phyloP scores from a whole-genome alignment of 2,113 vertebrate genomes.

The Bucco capensis region DNA sequence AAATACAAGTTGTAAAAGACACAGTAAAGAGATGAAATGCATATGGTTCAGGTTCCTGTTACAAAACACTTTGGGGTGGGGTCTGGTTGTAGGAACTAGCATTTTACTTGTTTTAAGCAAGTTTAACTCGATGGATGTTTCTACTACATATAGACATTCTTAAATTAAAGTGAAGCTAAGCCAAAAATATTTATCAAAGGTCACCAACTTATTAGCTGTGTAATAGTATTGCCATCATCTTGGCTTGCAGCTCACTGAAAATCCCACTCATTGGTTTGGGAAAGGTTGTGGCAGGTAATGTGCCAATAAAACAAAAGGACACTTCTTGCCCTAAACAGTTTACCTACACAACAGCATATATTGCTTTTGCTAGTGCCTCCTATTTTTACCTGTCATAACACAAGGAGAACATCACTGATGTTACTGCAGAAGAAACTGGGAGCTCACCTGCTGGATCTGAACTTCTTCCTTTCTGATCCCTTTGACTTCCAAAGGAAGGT shows the following conservation, averaged over 20 bases:
- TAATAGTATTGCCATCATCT: neutral
- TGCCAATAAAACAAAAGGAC: conserved; percentile 54
- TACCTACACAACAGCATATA: conserved; percentile 18
- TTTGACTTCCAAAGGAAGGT: neutral
- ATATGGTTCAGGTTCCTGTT: neutral
- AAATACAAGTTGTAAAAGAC: neutral
- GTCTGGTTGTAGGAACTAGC: neutral
- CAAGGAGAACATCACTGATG: neutral
- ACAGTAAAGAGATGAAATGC: neutral
- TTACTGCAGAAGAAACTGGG: neutral
- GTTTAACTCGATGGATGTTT: conserved; percentile 9
- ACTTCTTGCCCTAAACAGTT: conserved; percentile 41
- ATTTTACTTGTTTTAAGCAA: neutral
- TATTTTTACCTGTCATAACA: conserved; percentile 2
- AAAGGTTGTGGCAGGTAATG: conserved; percentile 43
- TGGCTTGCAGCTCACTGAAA: neutral
- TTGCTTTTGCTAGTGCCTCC: conserved; percentile 18
- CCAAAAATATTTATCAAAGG: conserved; percentile 51
- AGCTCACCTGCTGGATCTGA: neutral
- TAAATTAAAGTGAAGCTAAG: conserved; percentile 44
- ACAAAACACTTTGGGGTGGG: neutral
- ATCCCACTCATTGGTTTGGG: neutral
- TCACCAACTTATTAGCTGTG: conserved; percentile 17
- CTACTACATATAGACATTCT: neutral
- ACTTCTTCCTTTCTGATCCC: neutral